Evolutionary conservation across 2,113 vertebrate genomes (phyloP), one percentile per base, ranked within the genome.

Genomic region (Apeltes quadracus): DNA sequence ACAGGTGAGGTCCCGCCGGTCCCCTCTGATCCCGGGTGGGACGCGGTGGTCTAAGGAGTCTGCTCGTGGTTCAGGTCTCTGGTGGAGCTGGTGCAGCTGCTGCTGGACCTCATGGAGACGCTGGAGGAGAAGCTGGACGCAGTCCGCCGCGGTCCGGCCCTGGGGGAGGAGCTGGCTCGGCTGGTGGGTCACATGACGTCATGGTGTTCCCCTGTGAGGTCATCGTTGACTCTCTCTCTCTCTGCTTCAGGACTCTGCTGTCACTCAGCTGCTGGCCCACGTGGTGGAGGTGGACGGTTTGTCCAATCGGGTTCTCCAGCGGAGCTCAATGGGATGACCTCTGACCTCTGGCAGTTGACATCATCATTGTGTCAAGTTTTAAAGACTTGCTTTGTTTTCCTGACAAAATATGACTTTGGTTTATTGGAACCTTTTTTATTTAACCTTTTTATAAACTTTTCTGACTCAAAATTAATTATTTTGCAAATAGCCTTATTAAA

Each of bases 41-140:
- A 54, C 51, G 25, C 25, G 23, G 51, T 16, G 18, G 55, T 57
- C 46, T 22, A 5, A 34, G 32, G 11, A 23, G 22, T 23, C 5
- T 29, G 20, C 3, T 20, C 23, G 61, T 82, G 57, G 46, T 61
- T 78, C 78, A 98, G 97, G 69, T 91, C 75, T 16, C 78, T 95
- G 70, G 93, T 95, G 75, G 89, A 96, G 44, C 86, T 96, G 7
- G 67, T 98, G 65, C 27, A 81, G 7, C 83, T 95, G 84, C 92
- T 95, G 77, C 84, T 95, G 75, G 91, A 91, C 85, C 95, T 97
- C 76, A 95, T 96, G 39, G 93, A 94, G 84, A 93, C 89, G 61
- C 82, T 98, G 74, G 95, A 98, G 89, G 84, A 76, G 55, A 93
- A 96, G 85, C 79, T 97, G 82, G 84, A 91, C 67, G 76, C 88